phyloP scores from a whole-genome alignment of 53 echinoderm and acorn worm species.

The Echinarachnius parma region DNA sequence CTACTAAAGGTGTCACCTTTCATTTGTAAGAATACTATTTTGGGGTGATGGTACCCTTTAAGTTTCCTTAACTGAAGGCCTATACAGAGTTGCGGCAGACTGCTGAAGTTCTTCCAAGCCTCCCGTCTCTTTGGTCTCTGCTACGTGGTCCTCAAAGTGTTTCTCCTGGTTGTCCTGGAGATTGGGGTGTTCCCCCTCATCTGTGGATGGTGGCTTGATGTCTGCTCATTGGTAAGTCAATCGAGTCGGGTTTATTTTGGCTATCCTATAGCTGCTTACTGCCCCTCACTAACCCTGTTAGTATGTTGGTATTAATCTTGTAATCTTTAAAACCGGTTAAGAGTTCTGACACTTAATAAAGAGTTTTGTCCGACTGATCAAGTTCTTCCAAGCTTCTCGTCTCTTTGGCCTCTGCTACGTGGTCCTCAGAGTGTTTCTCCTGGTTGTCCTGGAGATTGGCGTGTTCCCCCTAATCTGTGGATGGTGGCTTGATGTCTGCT shows the following conservation, averaged over 20 bases:
- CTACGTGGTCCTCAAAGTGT: constrained; percentile 93
- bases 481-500: constrained; percentile 88
- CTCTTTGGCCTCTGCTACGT: constrained; percentile 82
- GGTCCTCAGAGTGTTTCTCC: constrained; percentile 83
- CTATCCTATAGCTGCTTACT: too few relatives aligned
- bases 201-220: constrained; percentile 98
- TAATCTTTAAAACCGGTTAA: too few relatives aligned
- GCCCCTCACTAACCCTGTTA: too few relatives aligned
- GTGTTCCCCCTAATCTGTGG: constrained; percentile 75
- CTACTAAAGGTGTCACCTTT: too few relatives aligned
- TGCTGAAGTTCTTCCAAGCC: constrained; percentile 49
- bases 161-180: constrained; percentile 85
- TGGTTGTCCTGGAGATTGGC: constrained; percentile 79
- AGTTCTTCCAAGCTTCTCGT: constrained; percentile 59
- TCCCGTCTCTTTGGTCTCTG: constrained; percentile 85
- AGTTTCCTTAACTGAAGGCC: constrained; percentile 9
- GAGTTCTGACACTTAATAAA: neutral
- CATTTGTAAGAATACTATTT: too few relatives aligned
- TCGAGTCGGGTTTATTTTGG: too few relatives aligned
- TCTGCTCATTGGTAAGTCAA: constrained; percentile 92
- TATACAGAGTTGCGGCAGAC: constrained; percentile 18
- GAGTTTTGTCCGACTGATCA: constrained; percentile 15
- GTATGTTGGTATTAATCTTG: too few relatives aligned
- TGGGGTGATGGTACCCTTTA: neutral
- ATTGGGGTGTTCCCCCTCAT: constrained; percentile 93